These are phyloP conservation scores for Acrocephalus kingi DNA, from an alignment of 2,113 vertebrate genomes.

Conservation along the genomic window DNA sequence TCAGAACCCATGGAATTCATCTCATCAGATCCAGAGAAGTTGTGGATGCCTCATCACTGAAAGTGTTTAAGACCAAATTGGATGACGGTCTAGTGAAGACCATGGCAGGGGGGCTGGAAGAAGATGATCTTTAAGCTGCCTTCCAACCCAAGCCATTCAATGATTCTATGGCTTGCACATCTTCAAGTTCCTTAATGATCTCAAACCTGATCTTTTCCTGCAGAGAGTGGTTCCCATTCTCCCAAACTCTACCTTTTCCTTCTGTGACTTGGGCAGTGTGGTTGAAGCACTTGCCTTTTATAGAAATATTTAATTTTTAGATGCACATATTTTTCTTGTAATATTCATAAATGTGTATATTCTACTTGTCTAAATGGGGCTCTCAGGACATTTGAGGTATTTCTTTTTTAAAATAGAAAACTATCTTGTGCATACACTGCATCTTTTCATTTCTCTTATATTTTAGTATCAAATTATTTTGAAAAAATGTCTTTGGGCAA, in stretches of 20 bases:
- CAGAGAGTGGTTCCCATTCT: background rate
- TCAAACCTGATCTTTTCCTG: background rate
- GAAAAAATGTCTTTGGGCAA: background rate
- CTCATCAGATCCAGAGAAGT: background rate
- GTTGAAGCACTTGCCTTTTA: background rate
- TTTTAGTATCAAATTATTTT: background rate
- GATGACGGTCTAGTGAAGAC: background rate
- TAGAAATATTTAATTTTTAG: background rate
- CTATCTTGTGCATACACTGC: background rate
- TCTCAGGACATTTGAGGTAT: background rate
- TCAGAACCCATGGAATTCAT: accelerated
- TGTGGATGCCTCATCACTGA: no score
- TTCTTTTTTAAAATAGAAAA: background rate
- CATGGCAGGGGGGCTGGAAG: accelerated
- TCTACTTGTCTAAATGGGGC: background rate
- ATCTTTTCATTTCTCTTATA: background rate
- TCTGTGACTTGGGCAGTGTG: background rate
- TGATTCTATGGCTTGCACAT: no score
- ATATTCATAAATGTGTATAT: background rate
- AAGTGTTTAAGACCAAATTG: background rate
- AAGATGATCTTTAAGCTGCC: background rate
- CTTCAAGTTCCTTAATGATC: background rate
- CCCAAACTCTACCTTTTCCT: background rate
- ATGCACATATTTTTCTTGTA: background rate
- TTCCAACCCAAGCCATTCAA: accelerated